phyloP scores from a whole-genome alignment of 2,888 invertebrate genomes.

The Xanthostigma xanthostigma region DNA sequence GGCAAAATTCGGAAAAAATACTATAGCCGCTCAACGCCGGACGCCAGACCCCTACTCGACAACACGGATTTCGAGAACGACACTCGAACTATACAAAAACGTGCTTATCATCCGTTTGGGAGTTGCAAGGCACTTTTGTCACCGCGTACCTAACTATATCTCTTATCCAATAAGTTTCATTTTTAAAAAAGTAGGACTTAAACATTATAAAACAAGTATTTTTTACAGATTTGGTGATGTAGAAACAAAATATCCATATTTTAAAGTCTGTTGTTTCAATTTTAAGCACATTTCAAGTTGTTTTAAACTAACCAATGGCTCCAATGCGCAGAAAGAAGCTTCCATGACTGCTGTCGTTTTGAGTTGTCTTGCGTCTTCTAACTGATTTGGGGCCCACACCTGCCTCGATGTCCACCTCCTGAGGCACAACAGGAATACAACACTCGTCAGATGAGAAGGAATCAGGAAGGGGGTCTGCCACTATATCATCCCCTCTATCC shows the following conservation, averaged over 20 bases:
- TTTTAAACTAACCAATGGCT: slow-evolving; percentile 59
- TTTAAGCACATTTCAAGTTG: background rate
- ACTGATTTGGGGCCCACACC: slow-evolving; percentile 43
- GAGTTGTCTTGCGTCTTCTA: slow-evolving; percentile 74
- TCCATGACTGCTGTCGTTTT: slow-evolving; percentile 82
- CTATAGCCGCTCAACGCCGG: too few relatives aligned
- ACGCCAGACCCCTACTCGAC: too few relatives aligned
- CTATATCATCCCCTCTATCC: slow-evolving; percentile 10
- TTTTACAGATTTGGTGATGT: background rate
- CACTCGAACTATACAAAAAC: too few relatives aligned
- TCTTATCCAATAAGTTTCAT: background rate
- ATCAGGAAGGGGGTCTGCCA: too few relatives aligned
- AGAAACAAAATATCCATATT: background rate
- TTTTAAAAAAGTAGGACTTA: background rate
- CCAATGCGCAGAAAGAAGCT: slow-evolving; percentile 87
- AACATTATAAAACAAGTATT: background rate
- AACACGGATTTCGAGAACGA: too few relatives aligned
- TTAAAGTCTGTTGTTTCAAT: background rate
- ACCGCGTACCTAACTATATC: too few relatives aligned
- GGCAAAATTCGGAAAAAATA: too few relatives aligned
- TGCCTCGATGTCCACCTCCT: slow-evolving; percentile 59
- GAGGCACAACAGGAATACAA: slow-evolving; percentile 13
- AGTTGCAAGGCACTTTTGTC: too few relatives aligned
- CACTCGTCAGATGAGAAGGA: too few relatives aligned
- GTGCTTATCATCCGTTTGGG: too few relatives aligned